Base-by-base conservation (phyloP, 2,113 vertebrate species). In the Barbus barbus region DNA sequence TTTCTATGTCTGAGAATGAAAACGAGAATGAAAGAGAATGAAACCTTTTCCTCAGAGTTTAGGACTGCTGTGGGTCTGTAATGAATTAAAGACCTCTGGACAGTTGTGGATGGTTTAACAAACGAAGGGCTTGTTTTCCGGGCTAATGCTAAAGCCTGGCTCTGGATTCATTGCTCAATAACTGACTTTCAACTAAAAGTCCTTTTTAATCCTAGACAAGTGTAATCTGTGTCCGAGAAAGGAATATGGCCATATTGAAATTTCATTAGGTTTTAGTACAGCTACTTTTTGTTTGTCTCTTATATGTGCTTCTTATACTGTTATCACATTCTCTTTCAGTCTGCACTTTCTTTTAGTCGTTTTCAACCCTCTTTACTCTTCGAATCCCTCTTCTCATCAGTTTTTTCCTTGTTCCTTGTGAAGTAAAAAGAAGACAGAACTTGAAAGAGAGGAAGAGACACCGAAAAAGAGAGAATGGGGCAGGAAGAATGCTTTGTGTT, bases 351-450 rank as follows among this genome's bases (percentile, higher is more conserved):
- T 58, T 63, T 36, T 4, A 31, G 9, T 26, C 18, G 2, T 67
- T 26, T 81, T 63, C 51, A 61, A 46, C 74, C 26, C 41, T 46
- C 56, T 53, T 67, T 31, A 60, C 36, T 60, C 77, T 60, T 26
- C 4, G 22, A 24, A 26, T 22, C 12, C 38, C 38, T 5, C 71
- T n/a, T n/a, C 63, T 82, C 60, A 76, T 83, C 63, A 65, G 18
- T 36, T 77, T 77, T 75, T 58, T 81, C 69, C 73, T 67, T 2
- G 26, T 51, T 83, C 38, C 12, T 58, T 75, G n/a, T 53, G 24
- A 85, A 85, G 69, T 58, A 74, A 6, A 74, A 75, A 26, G 11
- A 80, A 76, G 9, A 41, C 13, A 53, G n/a, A 53, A 79, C 65
- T 63, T 65, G 67, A 75, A 44, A 85, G 71, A 56, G 24, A 69